Base-by-base conservation (phyloP, 2,113 vertebrate species). In the Lepisosteus oculatus region DNA sequence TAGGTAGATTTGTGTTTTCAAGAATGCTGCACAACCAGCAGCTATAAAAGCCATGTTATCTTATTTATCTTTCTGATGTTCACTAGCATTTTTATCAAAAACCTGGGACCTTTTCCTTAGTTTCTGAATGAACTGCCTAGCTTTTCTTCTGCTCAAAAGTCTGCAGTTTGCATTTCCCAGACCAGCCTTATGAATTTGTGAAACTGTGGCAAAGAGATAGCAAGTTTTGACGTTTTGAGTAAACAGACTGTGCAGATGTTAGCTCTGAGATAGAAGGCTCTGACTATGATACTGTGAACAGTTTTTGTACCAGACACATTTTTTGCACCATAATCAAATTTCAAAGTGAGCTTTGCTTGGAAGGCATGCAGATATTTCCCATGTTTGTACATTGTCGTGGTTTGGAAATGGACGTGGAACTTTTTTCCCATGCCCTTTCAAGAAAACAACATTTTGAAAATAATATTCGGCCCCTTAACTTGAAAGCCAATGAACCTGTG, bases 1-100 rank as follows among this genome's bases (percentile, higher is more conserved):
- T 73, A 76, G 84, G 85, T 84, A 85, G 78, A 87, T 82, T 72
- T 76, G 72, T n/a, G 29, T 85, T 80, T 84, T 75, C 85, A 80
- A 79, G 43, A 56, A 59, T 12, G 47, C 55, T 55, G 61, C 1
- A 69, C 42, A 3, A 65, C 73, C 61, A 71, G 69, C 45, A 3
- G 8, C 55, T n/a, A 55, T 51, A 43, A 29, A 29, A 29, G 17
- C 17, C 17, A 29, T 29, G 17, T 29, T 6, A 7, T 55, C 43
- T 5, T n/a, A 74, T 79, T 75, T 81, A 79, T 85, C 64, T 56
- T 56, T 12, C 69, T 69, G 71, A 63, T 45, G 15, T 47, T 69
- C 62, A 42, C 14, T 56, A 64, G 54, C 63, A 51, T 41, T 12
- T 62, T 57, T 41, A 4, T 13, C 29, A 15, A 8, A 63, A n/a